Evolutionary conservation across 2,888 invertebrate genomes (phyloP).

Genomic region (Anorthoa munda): DNA sequence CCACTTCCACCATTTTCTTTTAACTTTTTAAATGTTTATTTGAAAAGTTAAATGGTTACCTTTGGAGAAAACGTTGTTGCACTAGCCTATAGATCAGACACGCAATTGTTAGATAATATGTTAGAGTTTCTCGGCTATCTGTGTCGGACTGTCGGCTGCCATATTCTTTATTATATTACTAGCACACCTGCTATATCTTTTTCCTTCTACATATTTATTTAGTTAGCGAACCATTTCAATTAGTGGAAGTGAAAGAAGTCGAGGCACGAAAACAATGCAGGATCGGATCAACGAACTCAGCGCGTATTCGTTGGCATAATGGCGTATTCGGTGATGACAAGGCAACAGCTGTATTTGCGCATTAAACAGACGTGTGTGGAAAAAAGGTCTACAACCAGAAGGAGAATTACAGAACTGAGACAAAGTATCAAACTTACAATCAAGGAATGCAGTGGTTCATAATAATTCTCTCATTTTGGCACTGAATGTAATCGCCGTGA

Average conservation of each 20-base stretch:
- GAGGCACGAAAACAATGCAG: constrained; percentile 45
- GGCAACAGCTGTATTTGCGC: constrained; percentile 50
- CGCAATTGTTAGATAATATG: constrained; percentile 47
- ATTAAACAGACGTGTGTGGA: constrained; percentile 8
- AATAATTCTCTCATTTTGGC: constrained; percentile 3
- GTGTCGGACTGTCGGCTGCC: constrained; percentile 18
- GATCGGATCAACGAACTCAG: constrained; percentile 57
- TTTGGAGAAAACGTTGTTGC: constrained; percentile 27
- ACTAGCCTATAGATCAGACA: constrained; percentile 27
- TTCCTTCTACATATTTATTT: neutral
- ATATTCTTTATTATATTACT: constrained; percentile 18
- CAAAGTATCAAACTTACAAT: neutral
- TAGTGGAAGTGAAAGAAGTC: constrained; percentile 35
- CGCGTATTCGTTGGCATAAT: constrained; percentile 47
- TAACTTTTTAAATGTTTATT: no score
- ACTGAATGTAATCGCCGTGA: constrained; percentile 52
- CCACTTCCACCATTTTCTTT: no score
- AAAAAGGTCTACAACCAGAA: constrained; percentile 4
- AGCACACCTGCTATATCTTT: constrained; percentile 11
- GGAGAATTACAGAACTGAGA: neutral
- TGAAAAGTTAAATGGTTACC: constrained; percentile 13
- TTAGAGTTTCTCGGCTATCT: constrained; percentile 38
- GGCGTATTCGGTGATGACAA: constrained; percentile 42
- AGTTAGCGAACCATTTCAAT: constrained; percentile 38
- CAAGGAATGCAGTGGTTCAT: neutral